These are phyloP conservation scores for Archaeoteleia sp. DNA, from an alignment of 2,888 invertebrate genomes.

Conservation along the genomic window DNA sequence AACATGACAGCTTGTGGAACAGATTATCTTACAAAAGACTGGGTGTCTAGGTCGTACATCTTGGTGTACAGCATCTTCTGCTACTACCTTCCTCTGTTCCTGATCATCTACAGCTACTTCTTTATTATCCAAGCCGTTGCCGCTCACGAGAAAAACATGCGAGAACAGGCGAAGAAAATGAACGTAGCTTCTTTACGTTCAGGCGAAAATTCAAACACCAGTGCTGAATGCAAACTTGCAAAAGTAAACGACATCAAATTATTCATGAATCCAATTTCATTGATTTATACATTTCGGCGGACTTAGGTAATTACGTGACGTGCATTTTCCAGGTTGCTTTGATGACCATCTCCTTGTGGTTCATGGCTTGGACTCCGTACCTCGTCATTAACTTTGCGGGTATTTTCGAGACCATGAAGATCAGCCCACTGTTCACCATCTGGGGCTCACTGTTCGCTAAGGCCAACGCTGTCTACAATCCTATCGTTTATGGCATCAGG, in stretches of 20 bases:
- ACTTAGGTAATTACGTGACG: no score
- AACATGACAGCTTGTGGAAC: constrained; percentile 82
- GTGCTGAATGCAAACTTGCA: constrained; percentile 90
- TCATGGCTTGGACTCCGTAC: constrained; percentile 95
- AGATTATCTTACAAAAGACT: constrained; percentile 77
- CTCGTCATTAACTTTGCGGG: constrained; percentile 88
- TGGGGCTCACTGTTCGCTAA: constrained; percentile 95
- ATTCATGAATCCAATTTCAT: constrained; percentile 1
- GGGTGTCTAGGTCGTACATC: constrained; percentile 77
- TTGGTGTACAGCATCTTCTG: constrained; percentile 77
- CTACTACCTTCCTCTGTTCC: constrained; percentile 76
- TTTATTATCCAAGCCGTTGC: constrained; percentile 85
- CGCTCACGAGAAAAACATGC: constrained; percentile 90
- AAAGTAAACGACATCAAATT: constrained; percentile 76
- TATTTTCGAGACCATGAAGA: constrained; percentile 83
- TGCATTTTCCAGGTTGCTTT: constrained; percentile 82
- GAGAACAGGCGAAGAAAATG: constrained; percentile 95
- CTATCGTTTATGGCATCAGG: constrained; percentile 94
- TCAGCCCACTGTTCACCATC: constrained; percentile 88
- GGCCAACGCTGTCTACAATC: constrained; percentile 92
- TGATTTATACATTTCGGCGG: neutral
- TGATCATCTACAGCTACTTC: constrained; percentile 79
- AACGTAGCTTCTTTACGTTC: constrained; percentile 91
- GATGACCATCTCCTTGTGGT: constrained; percentile 92
- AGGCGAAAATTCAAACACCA: constrained; percentile 82